A percentile compares a stretch with the other conserved stretches of the same genome.
Evolutionary conservation across 2,113 vertebrate species (phyloP).

Genomic region (Thalassoma bifasciatum): DNA sequence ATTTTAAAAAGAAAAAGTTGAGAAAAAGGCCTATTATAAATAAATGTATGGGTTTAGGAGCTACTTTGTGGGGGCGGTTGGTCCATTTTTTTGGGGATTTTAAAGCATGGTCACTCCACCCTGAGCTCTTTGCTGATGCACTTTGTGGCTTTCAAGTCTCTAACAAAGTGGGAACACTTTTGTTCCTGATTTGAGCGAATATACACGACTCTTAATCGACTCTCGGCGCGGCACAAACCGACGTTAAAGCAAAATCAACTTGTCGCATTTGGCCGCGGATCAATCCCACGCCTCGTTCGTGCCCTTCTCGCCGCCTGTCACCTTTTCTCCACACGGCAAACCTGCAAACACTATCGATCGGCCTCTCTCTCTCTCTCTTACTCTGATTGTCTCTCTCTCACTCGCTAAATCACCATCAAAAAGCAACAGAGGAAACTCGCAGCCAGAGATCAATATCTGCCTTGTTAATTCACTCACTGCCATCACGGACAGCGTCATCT

Average conservation of each 20-base stretch:
- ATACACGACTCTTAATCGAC: neutral
- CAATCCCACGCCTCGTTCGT: constrained; percentile 47
- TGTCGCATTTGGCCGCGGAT: constrained; percentile 48
- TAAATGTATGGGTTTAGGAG: too few species aligned
- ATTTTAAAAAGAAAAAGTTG: too few species aligned
- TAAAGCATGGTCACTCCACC: too few species aligned
- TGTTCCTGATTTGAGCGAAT: neutral
- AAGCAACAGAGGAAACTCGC: constrained; percentile 71
- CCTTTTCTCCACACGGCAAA: constrained; percentile 59
- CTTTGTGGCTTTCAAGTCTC: constrained; percentile 11
- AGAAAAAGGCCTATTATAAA: too few species aligned
- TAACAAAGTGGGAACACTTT: constrained; percentile 39
- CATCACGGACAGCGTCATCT: constrained; percentile 69
- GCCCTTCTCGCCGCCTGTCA: constrained; percentile 53
- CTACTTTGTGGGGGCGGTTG: too few species aligned
- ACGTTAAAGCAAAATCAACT: constrained; percentile 44
- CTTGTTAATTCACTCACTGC: constrained; percentile 76
- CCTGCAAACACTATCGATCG: constrained; percentile 71
- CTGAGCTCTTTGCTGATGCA: constrained; percentile 4
- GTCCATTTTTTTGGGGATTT: too few species aligned
- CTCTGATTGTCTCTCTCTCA: constrained; percentile 54
- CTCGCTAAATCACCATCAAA: constrained; percentile 71
- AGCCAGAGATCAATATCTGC: constrained; percentile 65
- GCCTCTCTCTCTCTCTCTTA: constrained; percentile 22
- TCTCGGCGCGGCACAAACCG: neutral